phyloP scores from a whole-genome alignment of 2,888 invertebrate genomes.

The Ochropleura plecta region DNA sequence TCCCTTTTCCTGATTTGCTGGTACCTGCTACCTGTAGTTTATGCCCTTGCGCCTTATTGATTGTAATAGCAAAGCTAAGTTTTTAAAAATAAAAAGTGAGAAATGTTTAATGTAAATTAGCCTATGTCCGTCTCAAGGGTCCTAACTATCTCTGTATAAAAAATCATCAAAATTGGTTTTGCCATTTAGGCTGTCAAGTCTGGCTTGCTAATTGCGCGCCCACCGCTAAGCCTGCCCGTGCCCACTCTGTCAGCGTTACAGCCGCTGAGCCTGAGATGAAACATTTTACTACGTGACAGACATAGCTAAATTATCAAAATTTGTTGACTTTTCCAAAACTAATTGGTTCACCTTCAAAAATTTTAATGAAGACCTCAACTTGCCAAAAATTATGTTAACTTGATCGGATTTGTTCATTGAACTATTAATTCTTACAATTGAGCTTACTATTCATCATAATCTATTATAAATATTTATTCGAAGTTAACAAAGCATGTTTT shows the following conservation, averaged over 20 bases:
- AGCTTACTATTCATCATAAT: background rate
- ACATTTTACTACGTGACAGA: slow-evolving; percentile 44
- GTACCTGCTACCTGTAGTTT: too few species aligned
- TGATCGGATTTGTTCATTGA: background rate
- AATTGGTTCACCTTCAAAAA: background rate
- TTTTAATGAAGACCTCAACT: background rate
- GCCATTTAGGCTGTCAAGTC: slow-evolving; percentile 38
- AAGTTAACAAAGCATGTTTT: background rate
- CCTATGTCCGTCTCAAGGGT: too few species aligned
- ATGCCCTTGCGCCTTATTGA: too few species aligned
- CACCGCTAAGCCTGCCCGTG: slow-evolving; percentile 62
- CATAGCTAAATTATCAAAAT: slow-evolving; percentile 8
- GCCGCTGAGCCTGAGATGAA: slow-evolving; percentile 36
- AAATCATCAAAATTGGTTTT: too few species aligned
- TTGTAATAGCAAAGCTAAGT: too few species aligned
- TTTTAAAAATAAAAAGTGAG: too few species aligned
- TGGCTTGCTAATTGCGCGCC: slow-evolving; percentile 64
- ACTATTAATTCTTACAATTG: background rate
- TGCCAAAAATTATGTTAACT: background rate
- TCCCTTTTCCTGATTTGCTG: too few species aligned
- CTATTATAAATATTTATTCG: background rate
- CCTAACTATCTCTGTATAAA: too few species aligned
- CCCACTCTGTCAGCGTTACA: slow-evolving; percentile 55
- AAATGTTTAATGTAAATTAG: too few species aligned
- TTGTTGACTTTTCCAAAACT: background rate